Percentiles rank a stretch among this genome's conserved stretches.
Conservation (phyloP, 2,113 vertebrate genomes). For the Channa maculata region DNA sequence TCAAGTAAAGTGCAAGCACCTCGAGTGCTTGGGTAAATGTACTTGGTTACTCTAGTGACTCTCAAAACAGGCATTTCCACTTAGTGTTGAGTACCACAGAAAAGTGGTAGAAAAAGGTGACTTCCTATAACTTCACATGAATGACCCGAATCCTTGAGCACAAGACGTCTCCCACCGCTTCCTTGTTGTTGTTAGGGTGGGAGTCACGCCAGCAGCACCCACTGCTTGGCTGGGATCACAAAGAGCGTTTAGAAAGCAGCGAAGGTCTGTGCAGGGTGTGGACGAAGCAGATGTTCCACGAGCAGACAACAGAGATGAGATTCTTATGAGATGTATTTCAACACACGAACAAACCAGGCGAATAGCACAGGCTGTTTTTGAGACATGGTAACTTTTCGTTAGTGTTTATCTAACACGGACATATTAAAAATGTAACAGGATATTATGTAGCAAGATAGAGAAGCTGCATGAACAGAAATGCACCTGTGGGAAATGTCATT, state of each 20-base stretch:
- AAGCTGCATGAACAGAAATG: background rate
- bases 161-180: constrained; percentile 51
- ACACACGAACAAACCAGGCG: background rate
- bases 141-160: constrained; percentile 62
- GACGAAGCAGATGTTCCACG: constrained; percentile 27
- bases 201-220: constrained; percentile 54
- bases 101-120: too few species aligned
- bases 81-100: too few species aligned
- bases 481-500: background rate
- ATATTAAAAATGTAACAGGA: background rate
- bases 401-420: background rate
- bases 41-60: too few species aligned
- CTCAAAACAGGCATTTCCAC: too few species aligned
- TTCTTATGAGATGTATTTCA: constrained; percentile 12
- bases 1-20: too few species aligned
- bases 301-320: constrained; percentile 9
- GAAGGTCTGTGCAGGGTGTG: constrained; percentile 28
- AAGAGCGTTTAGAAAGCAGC: constrained; percentile 32
- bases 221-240: constrained; percentile 47
- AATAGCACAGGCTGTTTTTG: background rate
- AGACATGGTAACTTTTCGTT: background rate
- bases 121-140: background rate
- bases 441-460: background rate
- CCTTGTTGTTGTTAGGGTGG: background rate
- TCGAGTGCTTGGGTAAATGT: too few species aligned